Conservation (phyloP, 1,140 invertebrate species). For the Leguminivora glycinivorella region DNA sequence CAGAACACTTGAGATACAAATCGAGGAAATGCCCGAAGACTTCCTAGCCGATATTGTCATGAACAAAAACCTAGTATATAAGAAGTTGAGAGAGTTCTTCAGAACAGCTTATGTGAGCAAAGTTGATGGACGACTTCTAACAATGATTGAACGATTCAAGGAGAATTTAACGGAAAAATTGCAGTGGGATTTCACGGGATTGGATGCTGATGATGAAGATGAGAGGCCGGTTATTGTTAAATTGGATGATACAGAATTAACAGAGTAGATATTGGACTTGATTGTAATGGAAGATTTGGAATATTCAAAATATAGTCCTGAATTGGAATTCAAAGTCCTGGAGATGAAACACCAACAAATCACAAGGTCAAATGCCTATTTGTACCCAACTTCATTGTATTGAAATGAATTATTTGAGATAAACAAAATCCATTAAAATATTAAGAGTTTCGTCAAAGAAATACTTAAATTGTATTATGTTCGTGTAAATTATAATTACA, state of each 20-base stretch:
- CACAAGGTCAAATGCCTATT: no score
- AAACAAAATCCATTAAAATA: no score
- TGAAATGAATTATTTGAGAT: background rate
- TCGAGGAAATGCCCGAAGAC: constrained; percentile 92
- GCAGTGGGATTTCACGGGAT: constrained; percentile 92
- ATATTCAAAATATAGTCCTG: no score
- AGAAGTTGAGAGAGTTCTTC: constrained; percentile 90
- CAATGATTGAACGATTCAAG: constrained; percentile 85
- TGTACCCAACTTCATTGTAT: background rate
- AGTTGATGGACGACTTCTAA: constrained; percentile 84
- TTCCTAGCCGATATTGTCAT: constrained; percentile 95
- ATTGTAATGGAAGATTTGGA: no score
- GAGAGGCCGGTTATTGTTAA: constrained; percentile 94
- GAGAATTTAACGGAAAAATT: constrained; percentile 87
- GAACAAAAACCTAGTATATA: constrained; percentile 94
- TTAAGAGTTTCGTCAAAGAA: no score
- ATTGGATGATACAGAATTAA: constrained; percentile 56
- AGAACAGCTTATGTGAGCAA: constrained; percentile 84
- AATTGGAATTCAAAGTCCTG: no score
- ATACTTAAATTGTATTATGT: no score
- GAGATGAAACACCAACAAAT: no score
- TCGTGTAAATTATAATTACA: no score
- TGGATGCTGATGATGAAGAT: constrained; percentile 92
- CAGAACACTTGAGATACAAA: constrained; percentile 88
- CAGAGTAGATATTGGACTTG: constrained; percentile 22